Conservation (phyloP, 1,140 invertebrate genomes). For the Pachypeltis micranthus region DNA sequence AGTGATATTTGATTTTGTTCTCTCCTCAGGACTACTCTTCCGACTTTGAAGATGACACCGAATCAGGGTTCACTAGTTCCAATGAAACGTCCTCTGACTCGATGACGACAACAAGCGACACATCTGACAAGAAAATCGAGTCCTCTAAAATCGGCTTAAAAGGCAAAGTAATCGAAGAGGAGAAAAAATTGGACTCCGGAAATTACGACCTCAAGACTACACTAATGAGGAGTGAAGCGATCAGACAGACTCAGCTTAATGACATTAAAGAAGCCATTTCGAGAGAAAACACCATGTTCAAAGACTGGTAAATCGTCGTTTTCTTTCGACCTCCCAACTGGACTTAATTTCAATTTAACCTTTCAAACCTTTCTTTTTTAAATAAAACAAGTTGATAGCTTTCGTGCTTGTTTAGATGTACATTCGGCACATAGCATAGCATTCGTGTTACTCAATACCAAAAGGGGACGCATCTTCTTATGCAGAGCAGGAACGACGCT, state of each 20-base stretch:
- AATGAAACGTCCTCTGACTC: constrained; percentile 20
- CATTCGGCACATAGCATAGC: too few relatives aligned
- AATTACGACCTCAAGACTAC: constrained; percentile 44
- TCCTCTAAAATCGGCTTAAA: constrained; percentile 27
- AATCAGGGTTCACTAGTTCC: constrained; percentile 34
- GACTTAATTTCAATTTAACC: constrained; percentile 30
- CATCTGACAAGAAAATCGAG: constrained; percentile 26
- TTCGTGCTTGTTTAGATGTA: too few relatives aligned
- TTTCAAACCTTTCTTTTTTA: constrained; percentile 21
- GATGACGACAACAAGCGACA: constrained; percentile 8
- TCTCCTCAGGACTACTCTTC: constrained; percentile 43
- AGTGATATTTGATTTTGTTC: too few relatives aligned
- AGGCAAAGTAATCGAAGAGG: constrained; percentile 39
- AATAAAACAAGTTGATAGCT: background rate
- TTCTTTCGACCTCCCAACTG: too few relatives aligned
- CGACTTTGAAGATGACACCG: constrained; percentile 41
- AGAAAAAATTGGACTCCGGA: constrained; percentile 54
- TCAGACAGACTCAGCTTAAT: constrained; percentile 32
- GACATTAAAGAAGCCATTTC: constrained; percentile 29
- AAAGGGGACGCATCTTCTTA: too few relatives aligned
- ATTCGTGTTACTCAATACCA: too few relatives aligned
- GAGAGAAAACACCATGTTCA: constrained; percentile 31
- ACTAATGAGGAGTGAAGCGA: constrained; percentile 33
- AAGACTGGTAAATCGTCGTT: constrained; percentile 24
- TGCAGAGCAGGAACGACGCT: too few relatives aligned